Evolutionary conservation across 2,888 invertebrate species (phyloP).

Genomic region (Neelides folsomi): DNA sequence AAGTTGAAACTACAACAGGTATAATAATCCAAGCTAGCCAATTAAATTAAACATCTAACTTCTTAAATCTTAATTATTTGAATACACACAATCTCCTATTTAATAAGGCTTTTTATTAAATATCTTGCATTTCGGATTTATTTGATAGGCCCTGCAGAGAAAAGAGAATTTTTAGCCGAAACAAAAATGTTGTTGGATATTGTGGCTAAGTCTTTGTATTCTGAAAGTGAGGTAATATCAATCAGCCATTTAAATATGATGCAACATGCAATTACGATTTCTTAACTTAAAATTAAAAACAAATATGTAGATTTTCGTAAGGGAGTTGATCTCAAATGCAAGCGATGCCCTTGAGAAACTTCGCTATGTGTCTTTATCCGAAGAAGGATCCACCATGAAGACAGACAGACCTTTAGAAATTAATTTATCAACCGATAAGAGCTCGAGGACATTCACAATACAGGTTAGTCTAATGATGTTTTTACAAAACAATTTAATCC

Average conservation of each 20-base stretch:
- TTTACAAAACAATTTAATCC: too few species aligned
- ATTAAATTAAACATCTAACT: too few species aligned
- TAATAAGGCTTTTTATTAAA: too few species aligned
- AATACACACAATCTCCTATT: too few species aligned
- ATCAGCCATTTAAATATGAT: too few species aligned
- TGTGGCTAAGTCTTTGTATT: constrained; percentile 91
- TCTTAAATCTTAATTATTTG: too few species aligned
- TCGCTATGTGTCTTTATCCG: constrained; percentile 57
- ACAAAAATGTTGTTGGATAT: constrained; percentile 90
- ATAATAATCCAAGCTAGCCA: too few species aligned
- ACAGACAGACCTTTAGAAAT: constrained; percentile 66
- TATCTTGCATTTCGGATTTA: constrained; percentile 5
- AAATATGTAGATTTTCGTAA: constrained; percentile 78
- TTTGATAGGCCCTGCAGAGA: constrained; percentile 46
- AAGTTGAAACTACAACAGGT: too few species aligned
- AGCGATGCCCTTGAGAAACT: constrained; percentile 95
- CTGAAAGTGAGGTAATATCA: constrained; percentile 93
- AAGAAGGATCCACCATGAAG: constrained; percentile 41
- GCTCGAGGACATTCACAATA: constrained; percentile 65
- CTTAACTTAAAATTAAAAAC: too few species aligned
- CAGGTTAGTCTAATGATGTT: constrained; percentile 48
- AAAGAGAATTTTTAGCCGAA: constrained; percentile 92
- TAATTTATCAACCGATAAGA: constrained; percentile 75
- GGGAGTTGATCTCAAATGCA: constrained; percentile 90
- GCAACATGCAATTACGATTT: too few species aligned